Base-by-base conservation (phyloP, 2,113 vertebrate species). In the Macroglossus sobrinus region DNA sequence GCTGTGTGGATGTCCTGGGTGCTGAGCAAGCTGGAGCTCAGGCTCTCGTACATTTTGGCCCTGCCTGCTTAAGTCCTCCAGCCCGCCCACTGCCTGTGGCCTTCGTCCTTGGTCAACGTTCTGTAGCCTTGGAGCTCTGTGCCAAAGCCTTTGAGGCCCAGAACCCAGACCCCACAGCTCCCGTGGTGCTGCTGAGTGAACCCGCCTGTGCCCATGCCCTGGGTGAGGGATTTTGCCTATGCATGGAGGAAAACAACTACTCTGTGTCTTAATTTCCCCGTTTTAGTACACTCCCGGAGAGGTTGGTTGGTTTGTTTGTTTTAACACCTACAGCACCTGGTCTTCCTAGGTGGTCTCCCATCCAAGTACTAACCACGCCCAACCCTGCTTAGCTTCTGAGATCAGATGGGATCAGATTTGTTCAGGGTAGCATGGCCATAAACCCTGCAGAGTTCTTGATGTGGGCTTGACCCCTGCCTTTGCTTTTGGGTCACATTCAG, bases 1-100 rank as follows among this genome's bases (percentile, higher is more conserved):
- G 99, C 98, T 99, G 99, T 40, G 99, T 99, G 97, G 99, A 99
- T 9, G 99, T 99, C 59, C 82, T 99, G 16, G 99, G 99, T 0
- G 99, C 99, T 0, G 99, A 99, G 68, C 99, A 99, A 2, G 98
- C 98, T 0, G 98, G 97, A 3, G 99, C 99, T 0, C 98, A 99
- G 92, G 99, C 99, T 12, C 98, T 99, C 12, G 98, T 99, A 78
- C 99, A 99, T 97, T 99, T 99, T 35, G 99, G 99, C 84, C 94
- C 97, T 35, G 97, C 97, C 24, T 99, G 99, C 96, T 99, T 99
- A 96, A 99, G 99, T 92, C 99, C 99, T 4, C 99, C 99, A 10
- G 99, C 99, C 47, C 79, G 95, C 5, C 98, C 99, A 30, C 98
- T 99, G 11, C 99, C 99, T 0, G 94, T 99, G 78, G 98, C 98